A percentile compares a stretch with the other conserved stretches of the same genome.
phyloP scores from a whole-genome alignment of 2,888 invertebrate genomes.

The Catocala fraxini region DNA sequence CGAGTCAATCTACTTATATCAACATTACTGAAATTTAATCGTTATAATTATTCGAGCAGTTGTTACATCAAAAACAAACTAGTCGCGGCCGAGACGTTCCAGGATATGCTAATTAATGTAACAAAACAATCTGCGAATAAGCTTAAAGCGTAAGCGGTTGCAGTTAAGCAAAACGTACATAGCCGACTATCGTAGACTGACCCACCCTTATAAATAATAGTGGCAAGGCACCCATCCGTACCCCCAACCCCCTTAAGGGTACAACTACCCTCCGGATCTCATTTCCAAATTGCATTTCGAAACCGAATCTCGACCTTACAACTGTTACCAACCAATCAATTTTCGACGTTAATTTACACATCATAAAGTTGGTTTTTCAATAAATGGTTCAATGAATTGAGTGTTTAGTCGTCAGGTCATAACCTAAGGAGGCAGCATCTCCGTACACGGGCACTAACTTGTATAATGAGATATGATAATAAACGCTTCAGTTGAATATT shows the following conservation, averaged over 20 bases:
- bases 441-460: slow-evolving; percentile 85
- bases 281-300: slow-evolving; percentile 87
- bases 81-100: slow-evolving; percentile 30
- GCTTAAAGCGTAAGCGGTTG: slow-evolving; percentile 71
- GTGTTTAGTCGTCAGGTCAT: slow-evolving; percentile 75
- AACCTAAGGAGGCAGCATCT: slow-evolving; percentile 77
- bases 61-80: slow-evolving; percentile 49
- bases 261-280: slow-evolving; percentile 81
- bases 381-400: slow-evolving; percentile 63
- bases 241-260: slow-evolving; percentile 76
- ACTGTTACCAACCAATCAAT: slow-evolving; percentile 53
- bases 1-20: not conserved
- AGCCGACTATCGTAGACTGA: slow-evolving; percentile 79
- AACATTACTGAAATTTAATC: slow-evolving; percentile 7
- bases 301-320: slow-evolving; percentile 85
- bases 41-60: slow-evolving; percentile 45
- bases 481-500: slow-evolving; percentile 86
- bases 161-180: slow-evolving; percentile 59
- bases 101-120: slow-evolving; percentile 69
- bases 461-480: slow-evolving; percentile 88
- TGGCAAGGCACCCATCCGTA: slow-evolving; percentile 79
- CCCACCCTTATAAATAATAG: slow-evolving; percentile 88
- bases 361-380: slow-evolving; percentile 54
- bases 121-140: slow-evolving; percentile 76
- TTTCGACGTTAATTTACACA: slow-evolving; percentile 39